These are phyloP conservation scores for Dendrocopos noguchii DNA, from an alignment of 2,113 vertebrate species.

Conservation along the genomic window DNA sequence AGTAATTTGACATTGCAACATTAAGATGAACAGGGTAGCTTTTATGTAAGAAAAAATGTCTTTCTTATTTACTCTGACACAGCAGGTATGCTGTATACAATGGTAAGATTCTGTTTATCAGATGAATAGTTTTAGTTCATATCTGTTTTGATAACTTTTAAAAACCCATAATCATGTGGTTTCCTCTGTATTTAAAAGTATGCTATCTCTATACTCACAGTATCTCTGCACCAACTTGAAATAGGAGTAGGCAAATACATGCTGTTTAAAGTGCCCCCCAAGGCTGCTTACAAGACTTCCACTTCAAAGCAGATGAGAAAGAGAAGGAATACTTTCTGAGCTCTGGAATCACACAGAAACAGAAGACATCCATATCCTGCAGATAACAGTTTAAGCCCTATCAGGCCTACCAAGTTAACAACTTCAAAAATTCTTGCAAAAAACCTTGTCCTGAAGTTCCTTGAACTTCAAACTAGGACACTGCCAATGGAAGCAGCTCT, in stretches of 20 bases:
- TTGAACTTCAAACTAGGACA: neutral
- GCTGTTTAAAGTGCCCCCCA: neutral
- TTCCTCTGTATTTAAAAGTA: neutral
- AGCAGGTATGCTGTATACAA: neutral
- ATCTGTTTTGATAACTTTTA: neutral
- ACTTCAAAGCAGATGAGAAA: conserved; percentile 17
- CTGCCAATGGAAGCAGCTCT: neutral
- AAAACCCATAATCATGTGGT: neutral
- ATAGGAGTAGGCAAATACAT: neutral
- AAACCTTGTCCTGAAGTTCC: neutral
- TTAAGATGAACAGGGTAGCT: neutral
- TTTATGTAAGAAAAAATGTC: neutral
- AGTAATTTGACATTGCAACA: neutral
- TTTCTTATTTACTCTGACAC: neutral
- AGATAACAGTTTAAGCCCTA: neutral
- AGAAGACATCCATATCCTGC: neutral
- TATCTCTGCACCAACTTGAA: neutral
- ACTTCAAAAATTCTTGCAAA: neutral
- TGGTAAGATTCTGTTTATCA: neutral
- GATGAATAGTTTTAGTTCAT: neutral
- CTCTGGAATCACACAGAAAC: neutral
- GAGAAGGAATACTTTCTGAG: neutral
- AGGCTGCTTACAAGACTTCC: neutral
- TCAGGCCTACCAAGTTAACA: neutral
- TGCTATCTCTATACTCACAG: neutral